phyloP scores from a whole-genome alignment of 2,797 vertebrate species.

The Poecilia picta region DNA sequence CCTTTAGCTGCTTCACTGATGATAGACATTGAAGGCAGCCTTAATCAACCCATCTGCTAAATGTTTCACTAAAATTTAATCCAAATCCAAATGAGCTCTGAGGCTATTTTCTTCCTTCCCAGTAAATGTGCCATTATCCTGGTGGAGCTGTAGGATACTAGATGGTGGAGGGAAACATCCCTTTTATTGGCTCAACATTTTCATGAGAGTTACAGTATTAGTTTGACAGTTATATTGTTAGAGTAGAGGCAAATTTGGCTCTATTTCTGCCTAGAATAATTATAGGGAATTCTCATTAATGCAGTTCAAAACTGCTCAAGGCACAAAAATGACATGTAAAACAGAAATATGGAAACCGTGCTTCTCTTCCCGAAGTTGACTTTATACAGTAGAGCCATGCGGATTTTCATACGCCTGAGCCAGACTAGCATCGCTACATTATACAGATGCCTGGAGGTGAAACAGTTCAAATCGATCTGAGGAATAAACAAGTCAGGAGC shows the following conservation, averaged over 20 bases:
- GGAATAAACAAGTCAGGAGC: constrained; percentile 74
- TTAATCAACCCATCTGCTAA: constrained; percentile 59
- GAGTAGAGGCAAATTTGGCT: constrained; percentile 34
- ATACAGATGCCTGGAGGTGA: constrained; percentile 57
- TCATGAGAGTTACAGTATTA: constrained; percentile 30
- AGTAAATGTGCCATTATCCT: constrained; percentile 64
- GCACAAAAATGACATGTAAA: constrained; percentile 14
- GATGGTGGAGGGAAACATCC: constrained; percentile 30
- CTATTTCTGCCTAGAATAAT: constrained; percentile 23
- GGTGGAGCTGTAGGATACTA: constrained; percentile 48
- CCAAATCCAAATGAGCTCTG: constrained; percentile 69
- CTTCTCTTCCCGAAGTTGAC: constrained; percentile 29
- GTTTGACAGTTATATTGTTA: constrained; percentile 44
- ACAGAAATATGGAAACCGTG: constrained; percentile 19
- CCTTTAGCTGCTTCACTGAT: constrained; percentile 38
- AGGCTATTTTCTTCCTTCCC: constrained; percentile 56
- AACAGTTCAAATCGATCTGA: constrained; percentile 58
- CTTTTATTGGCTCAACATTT: constrained; percentile 60
- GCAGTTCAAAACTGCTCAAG: constrained; percentile 16
- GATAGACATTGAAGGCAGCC: constrained; percentile 40
- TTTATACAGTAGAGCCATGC: constrained; percentile 29
- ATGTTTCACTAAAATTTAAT: constrained; percentile 71
- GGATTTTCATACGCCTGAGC: constrained; percentile 42
- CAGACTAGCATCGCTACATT: constrained; percentile 42
- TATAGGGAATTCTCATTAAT: constrained; percentile 46